Evolutionary conservation across 2,888 invertebrate genomes (phyloP).

Genomic region (Caradrina clavipalpis): DNA sequence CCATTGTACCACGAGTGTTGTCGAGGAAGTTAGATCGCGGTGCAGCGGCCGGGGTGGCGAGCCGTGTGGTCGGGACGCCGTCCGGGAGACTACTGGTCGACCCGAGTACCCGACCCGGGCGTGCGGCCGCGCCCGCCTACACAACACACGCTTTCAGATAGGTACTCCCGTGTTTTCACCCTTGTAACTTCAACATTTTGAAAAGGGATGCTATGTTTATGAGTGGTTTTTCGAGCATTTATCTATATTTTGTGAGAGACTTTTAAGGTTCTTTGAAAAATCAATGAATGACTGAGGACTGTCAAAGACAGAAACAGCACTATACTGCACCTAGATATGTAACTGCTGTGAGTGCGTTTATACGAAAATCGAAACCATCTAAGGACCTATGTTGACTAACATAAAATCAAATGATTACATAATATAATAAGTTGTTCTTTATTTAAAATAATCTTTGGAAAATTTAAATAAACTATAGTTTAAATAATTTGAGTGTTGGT

Average conservation of each 20-base stretch:
- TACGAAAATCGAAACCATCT: neutral
- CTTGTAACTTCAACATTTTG: constrained; percentile 70
- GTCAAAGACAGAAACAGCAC: no score
- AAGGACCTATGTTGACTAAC: neutral
- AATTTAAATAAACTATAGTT: no score
- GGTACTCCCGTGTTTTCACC: constrained; percentile 68
- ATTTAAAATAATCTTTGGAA: no score
- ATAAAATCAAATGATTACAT: no score
- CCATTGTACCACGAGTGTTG: constrained; percentile 74
- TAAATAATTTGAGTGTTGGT: no score
- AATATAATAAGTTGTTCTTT: no score
- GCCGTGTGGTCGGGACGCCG: constrained; percentile 66
- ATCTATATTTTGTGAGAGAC: neutral
- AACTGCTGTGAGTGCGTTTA: no score
- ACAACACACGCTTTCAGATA: constrained; percentile 55
- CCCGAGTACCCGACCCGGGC: constrained; percentile 68
- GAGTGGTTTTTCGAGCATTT: constrained; percentile 10
- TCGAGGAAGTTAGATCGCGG: constrained; percentile 70
- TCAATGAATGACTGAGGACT: neutral
- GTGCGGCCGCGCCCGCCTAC: constrained; percentile 64
- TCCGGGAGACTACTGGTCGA: constrained; percentile 76
- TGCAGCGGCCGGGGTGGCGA: constrained; percentile 42
- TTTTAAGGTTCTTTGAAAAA: neutral
- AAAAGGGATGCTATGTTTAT: constrained; percentile 43
- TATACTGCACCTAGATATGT: no score